Conservation (phyloP, 2,113 vertebrate species). For the Agelaius tricolor region DNA sequence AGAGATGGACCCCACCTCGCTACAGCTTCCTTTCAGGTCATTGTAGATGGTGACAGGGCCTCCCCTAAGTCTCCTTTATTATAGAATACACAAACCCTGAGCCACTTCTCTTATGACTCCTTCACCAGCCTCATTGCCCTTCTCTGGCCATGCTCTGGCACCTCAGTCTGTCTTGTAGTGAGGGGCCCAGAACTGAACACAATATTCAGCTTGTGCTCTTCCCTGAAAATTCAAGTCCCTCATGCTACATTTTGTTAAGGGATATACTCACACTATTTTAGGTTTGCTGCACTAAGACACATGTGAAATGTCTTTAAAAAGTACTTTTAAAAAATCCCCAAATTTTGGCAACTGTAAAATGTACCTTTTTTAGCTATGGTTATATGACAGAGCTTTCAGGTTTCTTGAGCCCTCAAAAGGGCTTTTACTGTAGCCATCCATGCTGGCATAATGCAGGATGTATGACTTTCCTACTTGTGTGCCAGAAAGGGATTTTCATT, state of each 20-base stretch:
- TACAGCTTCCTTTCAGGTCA: neutral
- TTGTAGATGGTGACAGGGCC: neutral
- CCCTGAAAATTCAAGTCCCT: neutral
- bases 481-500: neutral
- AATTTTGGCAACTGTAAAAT: neutral
- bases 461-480: neutral
- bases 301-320: neutral
- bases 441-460: neutral
- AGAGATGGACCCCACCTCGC: neutral
- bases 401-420: neutral
- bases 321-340: neutral
- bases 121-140: neutral
- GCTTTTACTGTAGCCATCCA: neutral
- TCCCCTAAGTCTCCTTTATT: neutral
- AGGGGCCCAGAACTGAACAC: neutral
- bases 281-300: neutral
- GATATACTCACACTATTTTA: neutral
- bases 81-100: neutral
- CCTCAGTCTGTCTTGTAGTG: neutral
- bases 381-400: neutral
- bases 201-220: neutral
- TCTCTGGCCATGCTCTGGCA: neutral
- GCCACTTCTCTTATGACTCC: neutral
- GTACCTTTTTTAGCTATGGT: neutral
- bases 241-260: neutral